phyloP scores from a whole-genome alignment of 2,113 vertebrate species.

The Poeciliopsis turrubarensis region DNA sequence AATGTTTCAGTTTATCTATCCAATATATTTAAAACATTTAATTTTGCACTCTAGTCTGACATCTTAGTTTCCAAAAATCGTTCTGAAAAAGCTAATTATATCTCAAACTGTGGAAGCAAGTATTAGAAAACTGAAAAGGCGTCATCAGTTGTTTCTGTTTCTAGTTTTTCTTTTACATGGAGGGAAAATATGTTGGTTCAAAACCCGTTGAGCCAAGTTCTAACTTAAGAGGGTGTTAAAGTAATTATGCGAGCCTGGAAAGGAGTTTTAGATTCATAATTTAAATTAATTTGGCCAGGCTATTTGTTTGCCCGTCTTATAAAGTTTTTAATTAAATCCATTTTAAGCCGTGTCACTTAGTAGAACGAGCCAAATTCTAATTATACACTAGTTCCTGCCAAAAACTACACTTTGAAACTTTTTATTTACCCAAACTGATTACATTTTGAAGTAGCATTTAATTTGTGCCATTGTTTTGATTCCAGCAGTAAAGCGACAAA shows the following conservation, averaged over 20 bases:
- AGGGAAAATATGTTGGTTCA: background rate
- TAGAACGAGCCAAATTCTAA: background rate
- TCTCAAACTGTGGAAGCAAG: background rate
- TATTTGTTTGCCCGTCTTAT: background rate
- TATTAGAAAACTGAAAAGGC: conserved; percentile 11
- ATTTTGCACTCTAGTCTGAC: no score
- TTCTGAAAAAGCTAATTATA: no score
- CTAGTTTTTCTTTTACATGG: background rate
- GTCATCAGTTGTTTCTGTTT: background rate
- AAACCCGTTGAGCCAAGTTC: background rate
- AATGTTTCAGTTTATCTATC: no score
- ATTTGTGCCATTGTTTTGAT: conserved; percentile 16
- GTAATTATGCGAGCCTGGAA: background rate
- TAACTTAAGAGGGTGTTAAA: background rate
- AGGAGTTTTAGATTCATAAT: conserved; percentile 33
- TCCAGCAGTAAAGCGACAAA: conserved; percentile 6
- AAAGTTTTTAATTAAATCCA: conserved; percentile 3
- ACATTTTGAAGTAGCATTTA: background rate
- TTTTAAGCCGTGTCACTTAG: conserved; percentile 13
- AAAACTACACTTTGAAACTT: conserved; percentile 5
- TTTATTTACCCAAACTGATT: conserved; percentile 9
- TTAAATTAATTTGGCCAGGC: conserved; percentile 17
- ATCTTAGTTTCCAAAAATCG: no score
- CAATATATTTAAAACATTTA: no score
- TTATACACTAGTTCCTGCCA: background rate